Base-by-base conservation (phyloP, 2,888 invertebrate species). In the Crematogaster levior region DNA sequence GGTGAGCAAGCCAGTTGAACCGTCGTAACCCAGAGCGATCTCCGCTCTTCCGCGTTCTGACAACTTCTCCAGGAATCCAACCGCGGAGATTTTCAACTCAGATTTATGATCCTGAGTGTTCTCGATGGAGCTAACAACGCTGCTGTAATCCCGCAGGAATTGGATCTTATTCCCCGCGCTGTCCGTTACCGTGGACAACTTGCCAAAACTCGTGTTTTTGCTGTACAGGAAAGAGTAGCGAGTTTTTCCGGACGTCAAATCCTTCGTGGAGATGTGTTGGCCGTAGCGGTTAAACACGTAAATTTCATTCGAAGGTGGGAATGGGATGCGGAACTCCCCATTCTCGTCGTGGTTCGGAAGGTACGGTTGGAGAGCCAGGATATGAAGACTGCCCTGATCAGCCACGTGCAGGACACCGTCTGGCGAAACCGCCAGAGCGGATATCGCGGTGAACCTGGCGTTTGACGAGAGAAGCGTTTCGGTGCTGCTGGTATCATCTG, bases 201-300 rank as follows among this genome's bases (percentile, higher is more conserved):
- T 98, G 0, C 99, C 99, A 91, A 98, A 99, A 93, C 98, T 98
- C 9, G 98, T 98, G 93, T 98, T 99, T 93, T 99, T 99, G 66
- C 98, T 99, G 95, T 99, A 99, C 34, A 99, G 96, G 95, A 99
- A 99, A 66, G 98, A 98, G 94, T 99, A 99, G 93, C 98, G 96
- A 6, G 97, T 97, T 95, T 98, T 98, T 66, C 98, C 98, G n/a
- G 99, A 99, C 65, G 99, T 97, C 83, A 99, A 95, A 94, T 99
- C 99, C 94, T 98, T 98, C 2, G 99, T 99, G 37, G 97, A 97
- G 37, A 98, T 97, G 94, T 99, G 99, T 94, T 99, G 99, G 0
- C 99, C 99, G 93, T 98, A 98, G 97, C 98, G 96, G 95, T 98
- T 98, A 94, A 98, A 98, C 1, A 98, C 97, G 93, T 98, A 98